A percentile compares a stretch with the other conserved stretches of the same genome.
These are phyloP conservation scores for Adineta ricciae DNA, from an alignment of 2,888 invertebrate genomes.

Conservation along the genomic window DNA sequence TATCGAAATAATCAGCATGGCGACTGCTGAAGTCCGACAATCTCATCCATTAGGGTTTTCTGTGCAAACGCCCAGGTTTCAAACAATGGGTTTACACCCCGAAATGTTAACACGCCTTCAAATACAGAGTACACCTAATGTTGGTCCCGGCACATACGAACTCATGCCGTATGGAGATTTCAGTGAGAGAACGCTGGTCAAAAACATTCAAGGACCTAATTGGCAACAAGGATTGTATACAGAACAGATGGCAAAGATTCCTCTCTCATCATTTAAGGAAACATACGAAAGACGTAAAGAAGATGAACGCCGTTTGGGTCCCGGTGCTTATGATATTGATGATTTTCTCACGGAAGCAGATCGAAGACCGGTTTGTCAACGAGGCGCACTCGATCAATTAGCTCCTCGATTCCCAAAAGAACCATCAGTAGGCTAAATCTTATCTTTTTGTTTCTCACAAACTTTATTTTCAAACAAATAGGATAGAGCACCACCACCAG, in stretches of 20 bases:
- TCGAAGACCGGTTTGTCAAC: conserved; percentile 19
- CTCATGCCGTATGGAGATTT: conserved; percentile 26
- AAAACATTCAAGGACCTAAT: conserved; percentile 25
- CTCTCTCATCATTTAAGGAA: conserved; percentile 23
- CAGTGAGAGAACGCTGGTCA: conserved; percentile 23
- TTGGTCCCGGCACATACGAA: conserved; percentile 26
- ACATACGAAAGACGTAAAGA: conserved; percentile 17
- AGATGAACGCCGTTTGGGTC: conserved; percentile 27
- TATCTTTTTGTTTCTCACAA: not conserved
- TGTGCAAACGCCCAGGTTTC: not conserved
- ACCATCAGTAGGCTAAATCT: not conserved
- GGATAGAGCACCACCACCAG: conserved; percentile 14
- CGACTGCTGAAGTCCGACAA: not conserved
- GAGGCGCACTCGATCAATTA: conserved; percentile 29
- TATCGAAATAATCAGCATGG: not conserved
- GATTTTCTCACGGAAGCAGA: not conserved
- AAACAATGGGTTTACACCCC: not conserved
- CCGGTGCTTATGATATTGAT: conserved; percentile 23
- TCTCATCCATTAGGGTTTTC: not conserved
- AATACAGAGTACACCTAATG: not conserved
- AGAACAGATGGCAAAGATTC: conserved; percentile 32
- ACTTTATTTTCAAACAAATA: no score
- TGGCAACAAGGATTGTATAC: conserved; percentile 28
- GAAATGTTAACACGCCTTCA: not conserved
- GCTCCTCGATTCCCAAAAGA: conserved; percentile 28